These are phyloP conservation scores for Psittacula cyanocephala DNA, from an alignment of 2,113 vertebrate genomes.

Conservation along the genomic window DNA sequence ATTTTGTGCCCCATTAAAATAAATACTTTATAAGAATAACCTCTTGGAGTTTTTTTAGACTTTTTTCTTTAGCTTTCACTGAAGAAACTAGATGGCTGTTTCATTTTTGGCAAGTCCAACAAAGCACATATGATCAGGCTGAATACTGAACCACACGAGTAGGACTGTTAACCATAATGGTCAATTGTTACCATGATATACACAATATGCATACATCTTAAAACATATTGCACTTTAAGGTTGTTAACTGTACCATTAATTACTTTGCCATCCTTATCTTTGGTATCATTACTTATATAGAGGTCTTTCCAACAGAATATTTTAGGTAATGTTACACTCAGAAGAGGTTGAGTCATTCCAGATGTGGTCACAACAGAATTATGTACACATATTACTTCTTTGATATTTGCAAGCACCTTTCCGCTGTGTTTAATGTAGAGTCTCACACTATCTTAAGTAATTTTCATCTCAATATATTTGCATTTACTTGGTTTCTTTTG, in stretches of 20 bases:
- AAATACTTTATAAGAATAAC: background rate
- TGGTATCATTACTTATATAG: background rate
- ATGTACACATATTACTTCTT: background rate
- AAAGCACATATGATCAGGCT: background rate
- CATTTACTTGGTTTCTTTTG: background rate
- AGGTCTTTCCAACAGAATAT: background rate
- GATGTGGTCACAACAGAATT: background rate
- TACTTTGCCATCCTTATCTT: background rate
- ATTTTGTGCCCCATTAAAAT: background rate
- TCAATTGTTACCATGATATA: background rate
- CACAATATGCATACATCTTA: background rate
- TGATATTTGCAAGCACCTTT: background rate
- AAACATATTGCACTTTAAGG: background rate
- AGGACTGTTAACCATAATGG: background rate
- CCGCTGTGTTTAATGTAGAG: background rate
- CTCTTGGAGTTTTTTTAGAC: background rate
- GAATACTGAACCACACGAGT: background rate
- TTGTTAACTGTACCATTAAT: background rate
- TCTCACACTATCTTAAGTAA: background rate
- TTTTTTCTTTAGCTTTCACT: background rate
- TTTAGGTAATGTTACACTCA: background rate
- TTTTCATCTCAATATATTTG: background rate
- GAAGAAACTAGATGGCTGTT: background rate
- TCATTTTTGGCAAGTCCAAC: background rate
- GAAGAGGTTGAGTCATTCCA: background rate